Percentiles rank a stretch among this genome's conserved stretches.
phyloP scores from a whole-genome alignment of 2,113 vertebrate species.

The Oncorhynchus clarkii region DNA sequence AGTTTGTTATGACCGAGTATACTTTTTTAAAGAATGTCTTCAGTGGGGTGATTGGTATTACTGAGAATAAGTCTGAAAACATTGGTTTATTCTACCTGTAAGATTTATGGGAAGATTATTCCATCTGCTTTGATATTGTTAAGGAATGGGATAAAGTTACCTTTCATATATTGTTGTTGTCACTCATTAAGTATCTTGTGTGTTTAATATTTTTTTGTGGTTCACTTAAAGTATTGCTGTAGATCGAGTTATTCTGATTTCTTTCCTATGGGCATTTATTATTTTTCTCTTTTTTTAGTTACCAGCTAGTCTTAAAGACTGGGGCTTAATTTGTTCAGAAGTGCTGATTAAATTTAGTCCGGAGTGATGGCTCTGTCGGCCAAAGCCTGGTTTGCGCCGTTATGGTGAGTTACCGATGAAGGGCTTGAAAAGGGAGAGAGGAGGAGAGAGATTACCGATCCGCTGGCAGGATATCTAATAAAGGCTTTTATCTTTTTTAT shows the following conservation, averaged over 20 bases:
- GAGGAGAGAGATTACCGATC: neutral
- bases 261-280: neutral
- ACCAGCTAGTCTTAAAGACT: constrained; percentile 12
- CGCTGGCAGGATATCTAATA: constrained; percentile 1
- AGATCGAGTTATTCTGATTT: neutral
- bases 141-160: too few species aligned
- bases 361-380: neutral
- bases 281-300: neutral
- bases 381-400: neutral
- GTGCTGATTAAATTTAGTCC: constrained; percentile 15
- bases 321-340: neutral
- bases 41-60: too few species aligned
- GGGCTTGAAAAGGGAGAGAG: neutral
- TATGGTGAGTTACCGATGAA: constrained; percentile 5
- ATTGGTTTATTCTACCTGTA: too few species aligned
- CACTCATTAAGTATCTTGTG: neutral
- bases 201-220: neutral
- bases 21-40: too few species aligned
- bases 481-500: neutral
- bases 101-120: too few species aligned
- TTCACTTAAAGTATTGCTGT: too few species aligned
- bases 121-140: too few species aligned
- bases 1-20: too few species aligned
- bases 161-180: too few species aligned
- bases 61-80: too few species aligned